Evolutionary conservation across 2,888 invertebrate species (phyloP), one percentile per base, ranked within the genome.

Genomic region (Sarcophaga carnaria): DNA sequence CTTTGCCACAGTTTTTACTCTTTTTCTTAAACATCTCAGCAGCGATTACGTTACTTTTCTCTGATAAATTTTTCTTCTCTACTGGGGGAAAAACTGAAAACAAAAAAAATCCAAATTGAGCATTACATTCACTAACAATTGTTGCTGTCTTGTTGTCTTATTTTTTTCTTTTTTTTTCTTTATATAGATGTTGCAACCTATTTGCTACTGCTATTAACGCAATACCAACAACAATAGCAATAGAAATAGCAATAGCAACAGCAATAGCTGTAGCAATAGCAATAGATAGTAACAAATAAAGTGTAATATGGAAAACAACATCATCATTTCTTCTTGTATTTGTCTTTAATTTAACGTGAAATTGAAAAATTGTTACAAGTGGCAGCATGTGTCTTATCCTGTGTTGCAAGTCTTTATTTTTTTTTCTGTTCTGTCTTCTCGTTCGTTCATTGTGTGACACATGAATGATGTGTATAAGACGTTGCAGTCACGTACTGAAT

Each of bases 271-370:
- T 5, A 54, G 17, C 54, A 54, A 54, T 17, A 2, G 54, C 11
- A 49, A 54, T 20, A n/a, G 37, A n/a, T 20, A 20, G 25, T n/a
- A 20, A 71, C 25, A 25, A 82, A n/a, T n/a, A 47, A 59, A 66
- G 45, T 49, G 49, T 60, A 8, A 37, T 62, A 69, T 54, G 54
- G 17, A 71, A 78, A 66, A 66, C 72, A 72, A 27, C 60, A 59
- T 25, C 49, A 72, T 11, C 80, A 66, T 86, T 72, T 49, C 60
- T 37, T 37, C 22, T 69, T 74, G 54, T 83, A 71, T 84, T 87
- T 87, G 66, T 70, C 78, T 87, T 87, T 79, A 87, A 87, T 87
- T 87, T 79, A 87, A 79, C 54, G 81, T 83, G 70, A 83, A 81
- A 83, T 80, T 79, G 72, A 79, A 86, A 83, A 76, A 74, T 37